Conservation (phyloP, 1,140 invertebrate species). For the Coenobita brevimanus region DNA sequence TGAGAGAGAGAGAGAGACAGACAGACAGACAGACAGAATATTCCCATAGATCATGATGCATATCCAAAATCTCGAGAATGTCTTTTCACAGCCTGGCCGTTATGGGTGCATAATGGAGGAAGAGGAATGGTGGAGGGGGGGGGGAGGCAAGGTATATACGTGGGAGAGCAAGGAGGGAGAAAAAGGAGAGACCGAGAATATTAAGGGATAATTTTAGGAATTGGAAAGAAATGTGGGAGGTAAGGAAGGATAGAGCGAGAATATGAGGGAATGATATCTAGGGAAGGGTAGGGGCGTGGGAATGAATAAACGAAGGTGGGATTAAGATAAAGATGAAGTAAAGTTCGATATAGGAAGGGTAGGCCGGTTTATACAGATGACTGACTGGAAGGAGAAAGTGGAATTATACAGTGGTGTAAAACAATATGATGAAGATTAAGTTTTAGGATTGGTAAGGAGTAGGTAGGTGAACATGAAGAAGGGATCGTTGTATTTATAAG, state of each 20-base stretch:
- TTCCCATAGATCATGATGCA: too few relatives aligned
- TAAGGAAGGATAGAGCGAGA: not conserved
- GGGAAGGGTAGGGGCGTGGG: not conserved
- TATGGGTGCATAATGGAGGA: not conserved
- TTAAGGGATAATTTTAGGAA: not conserved
- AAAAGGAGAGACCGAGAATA: not conserved
- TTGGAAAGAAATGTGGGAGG: not conserved
- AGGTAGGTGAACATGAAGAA: too few relatives aligned
- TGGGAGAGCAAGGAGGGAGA: not conserved
- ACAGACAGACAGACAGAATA: too few relatives aligned
- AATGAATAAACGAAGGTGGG: not conserved
- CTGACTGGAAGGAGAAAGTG: slow-evolving; percentile 11
- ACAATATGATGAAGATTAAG: too few relatives aligned
- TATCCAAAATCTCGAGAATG: too few relatives aligned
- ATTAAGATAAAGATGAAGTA: slow-evolving; percentile 16
- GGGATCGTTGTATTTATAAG: too few relatives aligned
- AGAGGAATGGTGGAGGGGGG: not conserved
- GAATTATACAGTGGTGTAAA: not conserved
- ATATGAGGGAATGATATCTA: not conserved
- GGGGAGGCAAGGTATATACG: too few relatives aligned
- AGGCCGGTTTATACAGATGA: too few relatives aligned
- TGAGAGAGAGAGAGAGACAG: too few relatives aligned
- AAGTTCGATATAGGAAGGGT: too few relatives aligned
- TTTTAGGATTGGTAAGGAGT: too few relatives aligned
- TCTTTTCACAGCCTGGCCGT: too few relatives aligned